Evolutionary conservation across 2,888 invertebrate genomes (phyloP), one percentile per base, ranked within the genome.

Genomic region (Adelognathus sp.): DNA sequence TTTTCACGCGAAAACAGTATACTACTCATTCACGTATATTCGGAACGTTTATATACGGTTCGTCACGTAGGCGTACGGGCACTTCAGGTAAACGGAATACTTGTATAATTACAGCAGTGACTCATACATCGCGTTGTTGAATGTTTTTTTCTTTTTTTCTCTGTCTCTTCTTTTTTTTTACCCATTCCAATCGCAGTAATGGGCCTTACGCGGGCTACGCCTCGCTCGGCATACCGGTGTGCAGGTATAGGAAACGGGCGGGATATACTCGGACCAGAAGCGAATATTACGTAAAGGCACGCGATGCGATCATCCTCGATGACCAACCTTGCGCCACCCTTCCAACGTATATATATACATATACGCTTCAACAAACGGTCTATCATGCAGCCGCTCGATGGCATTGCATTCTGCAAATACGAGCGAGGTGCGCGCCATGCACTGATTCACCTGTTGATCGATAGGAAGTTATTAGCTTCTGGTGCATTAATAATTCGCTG

Each of bases 221-320:
- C 39, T 52, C 41, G 24, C 24, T 6, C 11, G 54, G 11, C 50
- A 14, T 11, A 64, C 24, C 64, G 54, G 33, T 52, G 16, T 9
- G n/a, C 16, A 21, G 50, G 66, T 24, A 31, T 33, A 67, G 11
- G 5, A 33, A 58, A n/a, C n/a, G n/a, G n/a, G 24, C 16, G 21
- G 24, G 50, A 39, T n/a, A 39, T n/a, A n/a, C 21, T 27, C n/a
- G 24, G n/a, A 18, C 21, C 18, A 63, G 54, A 31, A 31, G 18
- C 36, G 39, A 77, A 71, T 39, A 52, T 79, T 82, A 78, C 76
- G 80, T 76, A 81, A 79, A 69, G 64, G 56, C 79, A 82, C 78
- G 78, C 67, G 80, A 81, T 81, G 81, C 56, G 61, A 56, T 78
- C 76, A 79, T 81, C 76, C 52, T 52, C 73, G 71, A 76, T 71